Base-by-base conservation (phyloP, 2,797 vertebrate genomes). In the Sebastes elongatus region DNA sequence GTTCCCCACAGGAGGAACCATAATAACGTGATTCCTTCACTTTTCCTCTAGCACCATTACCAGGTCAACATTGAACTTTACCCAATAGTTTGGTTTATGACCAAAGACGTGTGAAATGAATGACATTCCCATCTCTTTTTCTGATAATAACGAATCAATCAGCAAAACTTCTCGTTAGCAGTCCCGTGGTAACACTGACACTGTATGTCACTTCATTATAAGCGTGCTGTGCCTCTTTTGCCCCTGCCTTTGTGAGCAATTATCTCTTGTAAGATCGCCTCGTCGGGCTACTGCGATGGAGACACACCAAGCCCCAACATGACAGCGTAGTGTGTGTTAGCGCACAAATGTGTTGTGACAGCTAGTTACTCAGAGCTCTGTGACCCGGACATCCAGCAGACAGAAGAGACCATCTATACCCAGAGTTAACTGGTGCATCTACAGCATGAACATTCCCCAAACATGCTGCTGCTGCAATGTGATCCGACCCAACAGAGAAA, bases 271-370 rank as follows among this genome's bases (percentile, higher is more conserved):
- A 46, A 42, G 38, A 74, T 75, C 25, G 4, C 60, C 46, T 57
- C 2, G 1, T n/a, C 8, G 52, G 55, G n/a, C 49, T 7, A 2
- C 46, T 38, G 42, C 42, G 55, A n/a, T 20, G 18, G 10, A 77
- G 61, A 59, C 60, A 18, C 13, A 20, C 6, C 20, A 18, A 62
- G 35, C 28, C 53, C 32, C 28, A n/a, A 75, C 76, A 30, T 53
- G 70, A 74, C 77, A 66, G 20, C 7, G 5, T n/a, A 3, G 23
- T 57, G 42, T 68, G 11, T 35, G 60, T 63, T 20, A 22, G 3
- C 1, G 3, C 30, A 20, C 22, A 83, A 32, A 85, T 78, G 1
- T 63, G 76, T 74, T 60, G 46, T 84, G 84, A 86, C 83, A 81
- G 74, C 46, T 8, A 60, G 55, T 76, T 53, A 56, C 66, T 72